Base-by-base conservation (phyloP, 2,888 invertebrate genomes). In the Lasioglossum figueresi region DNA sequence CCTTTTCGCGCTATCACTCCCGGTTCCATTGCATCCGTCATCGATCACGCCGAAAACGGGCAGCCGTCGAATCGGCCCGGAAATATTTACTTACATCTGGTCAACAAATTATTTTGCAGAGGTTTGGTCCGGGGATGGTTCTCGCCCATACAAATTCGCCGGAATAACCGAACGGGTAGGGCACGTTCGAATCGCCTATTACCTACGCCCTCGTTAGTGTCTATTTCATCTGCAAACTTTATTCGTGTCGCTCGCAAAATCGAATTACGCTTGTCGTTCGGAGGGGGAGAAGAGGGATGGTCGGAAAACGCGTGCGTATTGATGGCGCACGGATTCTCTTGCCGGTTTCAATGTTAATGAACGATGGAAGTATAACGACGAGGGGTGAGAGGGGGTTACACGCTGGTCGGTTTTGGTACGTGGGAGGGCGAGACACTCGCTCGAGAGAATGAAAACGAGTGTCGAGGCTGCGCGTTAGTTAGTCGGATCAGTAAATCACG, bases 321-420 rank as follows among this genome's bases (percentile, higher is more conserved):
- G 88, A 85, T 76, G 83, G 72, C 56, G 74, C 77, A 34, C 72
- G 81, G 79, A 85, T 83, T 80, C 80, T 81, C 80, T 66, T 73
- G 76, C 73, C 79, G 84, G 72, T 83, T 84, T 84, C 90, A 90
- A 88, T 83, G 87, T 86, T 90, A 90, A 90, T 90, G 86, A 85
- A 83, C 87, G 79, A 90, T 84, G 87, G 79, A 90, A 85, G 87
- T 90, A 87, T 88, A 85, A 88, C 81, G 84, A 83, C 81, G 16
- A 27, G 23, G 72, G 27, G 70, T 1, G 78, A 48, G 34, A 10
- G 34, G 2, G 5, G 14, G 76, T 6, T 37, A 23, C 19, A 52
- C 52, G 40, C 1, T 34, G 23, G 16, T 10, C 8, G 34, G 48
- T 45, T 45, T 27, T 63, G 27, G 59, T 31, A 31, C 8, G 34